Evolutionary conservation across 1,140 invertebrate species (phyloP).

Genomic region (Spodoptera frugiperda): DNA sequence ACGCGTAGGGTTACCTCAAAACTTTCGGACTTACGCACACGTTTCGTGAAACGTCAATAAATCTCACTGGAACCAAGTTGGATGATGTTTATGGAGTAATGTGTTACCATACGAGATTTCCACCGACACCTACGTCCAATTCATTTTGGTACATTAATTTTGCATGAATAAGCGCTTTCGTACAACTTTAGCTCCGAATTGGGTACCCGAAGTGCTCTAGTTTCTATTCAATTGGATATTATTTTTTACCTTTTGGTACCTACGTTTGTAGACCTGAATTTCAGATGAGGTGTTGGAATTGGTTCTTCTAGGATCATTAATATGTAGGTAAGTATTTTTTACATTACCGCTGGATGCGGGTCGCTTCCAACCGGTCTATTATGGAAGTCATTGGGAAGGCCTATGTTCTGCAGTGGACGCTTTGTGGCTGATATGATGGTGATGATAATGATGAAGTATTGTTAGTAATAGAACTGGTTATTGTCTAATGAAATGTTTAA

Average conservation of each 20-base stretch:
- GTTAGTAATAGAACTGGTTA: too few species aligned
- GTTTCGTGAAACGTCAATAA: constrained; percentile 51
- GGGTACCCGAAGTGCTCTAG: background rate
- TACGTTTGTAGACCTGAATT: background rate
- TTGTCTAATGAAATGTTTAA: too few species aligned
- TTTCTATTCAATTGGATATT: constrained; percentile 2
- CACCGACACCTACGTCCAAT: constrained; percentile 24
- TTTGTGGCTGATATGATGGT: too few species aligned
- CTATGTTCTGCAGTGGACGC: too few species aligned
- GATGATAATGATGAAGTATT: too few species aligned
- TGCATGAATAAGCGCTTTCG: constrained; percentile 35
- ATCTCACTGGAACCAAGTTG: constrained; percentile 42
- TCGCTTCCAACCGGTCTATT: too few species aligned
- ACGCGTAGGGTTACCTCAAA: constrained; percentile 43
- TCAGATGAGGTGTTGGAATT: too few species aligned
- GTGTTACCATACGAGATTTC: constrained; percentile 41
- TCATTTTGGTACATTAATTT: constrained; percentile 39
- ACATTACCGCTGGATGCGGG: too few species aligned
- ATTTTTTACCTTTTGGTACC: background rate
- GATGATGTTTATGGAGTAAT: constrained; percentile 53
- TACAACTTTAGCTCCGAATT: constrained; percentile 2
- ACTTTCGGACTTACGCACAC: constrained; percentile 50
- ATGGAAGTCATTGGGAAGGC: too few species aligned
- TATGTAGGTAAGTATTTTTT: too few species aligned
- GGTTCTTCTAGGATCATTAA: too few species aligned